phyloP scores from a whole-genome alignment of 2,113 vertebrate genomes.

The Chaetura pelagica region DNA sequence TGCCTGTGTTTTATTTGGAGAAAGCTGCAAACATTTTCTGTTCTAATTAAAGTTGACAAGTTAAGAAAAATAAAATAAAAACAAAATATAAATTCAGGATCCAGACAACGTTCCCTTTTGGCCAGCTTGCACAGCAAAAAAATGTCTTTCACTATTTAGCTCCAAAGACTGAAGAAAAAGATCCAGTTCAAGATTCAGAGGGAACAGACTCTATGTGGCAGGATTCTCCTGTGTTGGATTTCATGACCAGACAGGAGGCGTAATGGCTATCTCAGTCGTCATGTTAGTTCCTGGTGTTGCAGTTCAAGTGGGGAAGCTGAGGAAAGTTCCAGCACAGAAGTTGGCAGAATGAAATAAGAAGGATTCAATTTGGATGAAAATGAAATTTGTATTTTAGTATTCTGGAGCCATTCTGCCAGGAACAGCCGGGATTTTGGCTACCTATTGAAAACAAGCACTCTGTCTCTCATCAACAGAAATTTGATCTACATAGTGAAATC shows the following conservation, averaged over 20 bases:
- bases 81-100: not conserved
- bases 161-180: not conserved
- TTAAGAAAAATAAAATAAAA: no score
- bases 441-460: not conserved
- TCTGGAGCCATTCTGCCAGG: not conserved
- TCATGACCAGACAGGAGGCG: not conserved
- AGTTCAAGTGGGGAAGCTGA: not conserved
- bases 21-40: not conserved
- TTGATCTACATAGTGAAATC: not conserved
- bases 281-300: not conserved
- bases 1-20: not conserved
- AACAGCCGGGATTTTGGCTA: not conserved
- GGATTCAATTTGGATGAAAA: not conserved
- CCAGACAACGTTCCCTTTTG: not conserved
- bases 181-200: not conserved
- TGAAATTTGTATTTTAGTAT: not conserved
- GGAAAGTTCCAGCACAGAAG: not conserved
- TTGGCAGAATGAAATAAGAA: not conserved
- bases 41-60: not conserved
- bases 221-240: not conserved
- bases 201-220: not conserved
- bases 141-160: not conserved
- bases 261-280: not conserved
- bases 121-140: not conserved
- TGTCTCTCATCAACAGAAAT: not conserved